Evolutionary conservation across 2,797 vertebrate genomes (phyloP).

Genomic region (Phalloptychus januarius): DNA sequence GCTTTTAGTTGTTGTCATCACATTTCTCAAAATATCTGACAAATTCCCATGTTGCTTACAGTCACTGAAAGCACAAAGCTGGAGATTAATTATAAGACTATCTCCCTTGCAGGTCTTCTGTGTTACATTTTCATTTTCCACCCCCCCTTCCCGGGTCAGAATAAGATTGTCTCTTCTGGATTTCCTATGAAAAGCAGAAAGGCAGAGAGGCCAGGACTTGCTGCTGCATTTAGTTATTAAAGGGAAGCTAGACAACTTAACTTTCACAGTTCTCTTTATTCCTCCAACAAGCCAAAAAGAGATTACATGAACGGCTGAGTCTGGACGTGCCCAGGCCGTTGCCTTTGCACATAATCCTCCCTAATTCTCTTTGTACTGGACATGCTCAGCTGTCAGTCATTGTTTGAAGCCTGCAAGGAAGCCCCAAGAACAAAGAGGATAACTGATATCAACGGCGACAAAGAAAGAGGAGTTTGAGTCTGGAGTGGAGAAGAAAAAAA

Average conservation of each 20-base stretch:
- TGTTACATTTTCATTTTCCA: conserved; percentile 25
- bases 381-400: conserved; percentile 59
- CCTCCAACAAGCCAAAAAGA: conserved; percentile 37
- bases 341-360: conserved; percentile 71
- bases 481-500: not conserved
- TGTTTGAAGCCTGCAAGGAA: conserved; percentile 50
- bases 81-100: conserved; percentile 48
- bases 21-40: conserved; percentile 49
- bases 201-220: not conserved
- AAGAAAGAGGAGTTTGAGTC: conserved; percentile 18
- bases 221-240: conserved; percentile 20
- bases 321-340: conserved; percentile 53
- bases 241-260: conserved; percentile 23
- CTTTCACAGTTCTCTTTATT: conserved; percentile 22
- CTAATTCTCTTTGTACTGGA: conserved; percentile 75
- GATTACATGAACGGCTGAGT: conserved; percentile 71
- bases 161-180: conserved; percentile 22
- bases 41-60: conserved; percentile 39
- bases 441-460: conserved; percentile 19
- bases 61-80: conserved; percentile 26
- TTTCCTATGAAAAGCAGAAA: conserved; percentile 21
- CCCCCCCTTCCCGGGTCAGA: conserved; percentile 4
- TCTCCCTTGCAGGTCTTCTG: conserved; percentile 18
- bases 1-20: conserved; percentile 35
- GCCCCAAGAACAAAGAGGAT: conserved; percentile 28